Percentiles rank a stretch among this genome's conserved stretches.
Evolutionary conservation across 2,888 invertebrate species (phyloP).

Genomic region (Rhagonycha lutea): DNA sequence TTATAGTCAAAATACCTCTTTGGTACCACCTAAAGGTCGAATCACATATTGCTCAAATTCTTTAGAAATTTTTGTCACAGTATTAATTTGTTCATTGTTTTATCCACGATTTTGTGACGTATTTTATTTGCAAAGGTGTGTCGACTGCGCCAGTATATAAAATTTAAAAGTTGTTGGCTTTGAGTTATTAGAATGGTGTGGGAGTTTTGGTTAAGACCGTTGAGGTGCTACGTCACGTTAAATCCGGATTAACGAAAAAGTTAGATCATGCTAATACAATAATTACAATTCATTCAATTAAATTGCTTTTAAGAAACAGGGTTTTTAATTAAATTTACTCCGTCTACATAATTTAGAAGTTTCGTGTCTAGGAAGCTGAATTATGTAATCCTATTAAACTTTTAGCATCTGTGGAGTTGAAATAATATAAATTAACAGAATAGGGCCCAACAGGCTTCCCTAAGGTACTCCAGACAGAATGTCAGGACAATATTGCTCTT

Average conservation of each 20-base stretch:
- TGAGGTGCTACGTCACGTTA: slow-evolving; percentile 8
- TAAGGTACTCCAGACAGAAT: too few relatives aligned
- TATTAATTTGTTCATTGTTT: background rate
- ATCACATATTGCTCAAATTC: background rate
- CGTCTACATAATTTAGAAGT: too few relatives aligned
- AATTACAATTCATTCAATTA: background rate
- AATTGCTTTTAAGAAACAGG: background rate
- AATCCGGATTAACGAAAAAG: slow-evolving; percentile 2
- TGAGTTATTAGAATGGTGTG: slow-evolving; percentile 16
- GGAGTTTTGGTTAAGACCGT: slow-evolving; percentile 8
- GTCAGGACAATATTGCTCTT: background rate
- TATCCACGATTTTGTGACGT: background rate
- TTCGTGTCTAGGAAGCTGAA: too few relatives aligned
- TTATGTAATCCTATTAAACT: too few relatives aligned
- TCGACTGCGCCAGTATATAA: background rate
- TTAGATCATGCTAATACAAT: background rate
- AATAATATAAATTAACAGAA: too few relatives aligned
- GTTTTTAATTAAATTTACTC: background rate
- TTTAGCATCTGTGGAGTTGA: too few relatives aligned
- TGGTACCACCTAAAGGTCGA: background rate
- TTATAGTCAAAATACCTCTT: background rate
- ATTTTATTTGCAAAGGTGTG: slow-evolving; percentile 14
- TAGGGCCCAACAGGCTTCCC: too few relatives aligned
- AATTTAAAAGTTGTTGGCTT: slow-evolving; percentile 21
- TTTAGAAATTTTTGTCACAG: background rate